Percentiles rank a stretch among this genome's conserved stretches.
These are phyloP conservation scores for Caprella mutica DNA, from an alignment of 2,888 invertebrate genomes.

Conservation along the genomic window DNA sequence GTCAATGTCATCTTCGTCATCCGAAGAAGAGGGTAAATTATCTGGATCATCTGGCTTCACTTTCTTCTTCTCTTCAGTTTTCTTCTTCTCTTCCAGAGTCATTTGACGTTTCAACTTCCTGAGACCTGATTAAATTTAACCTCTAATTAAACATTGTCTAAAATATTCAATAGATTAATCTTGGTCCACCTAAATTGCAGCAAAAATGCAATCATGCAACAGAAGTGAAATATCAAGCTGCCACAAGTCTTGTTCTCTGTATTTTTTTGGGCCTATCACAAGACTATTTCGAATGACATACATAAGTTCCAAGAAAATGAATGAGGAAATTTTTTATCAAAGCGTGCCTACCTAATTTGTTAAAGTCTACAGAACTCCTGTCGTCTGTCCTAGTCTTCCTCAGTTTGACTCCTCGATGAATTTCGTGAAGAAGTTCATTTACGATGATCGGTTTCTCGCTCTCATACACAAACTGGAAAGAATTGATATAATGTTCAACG, in stretches of 20 bases:
- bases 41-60: slow-evolving; percentile 44
- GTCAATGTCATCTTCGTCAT: slow-evolving; percentile 84
- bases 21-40: slow-evolving; percentile 41
- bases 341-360: slow-evolving; percentile 49
- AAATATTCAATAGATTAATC: too few species aligned
- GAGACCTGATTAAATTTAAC: too few species aligned
- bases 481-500: too few species aligned
- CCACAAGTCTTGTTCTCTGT: too few species aligned
- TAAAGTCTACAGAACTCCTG: slow-evolving; percentile 66
- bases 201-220: too few species aligned
- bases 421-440: slow-evolving; percentile 67
- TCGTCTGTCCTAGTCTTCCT: slow-evolving; percentile 70
- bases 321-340: too few species aligned
- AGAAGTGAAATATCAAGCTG: too few species aligned
- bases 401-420: slow-evolving; percentile 61
- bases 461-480: slow-evolving; percentile 66
- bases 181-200: too few species aligned
- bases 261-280: too few species aligned
- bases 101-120: slow-evolving; percentile 76
- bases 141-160: too few species aligned
- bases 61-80: slow-evolving; percentile 24
- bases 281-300: too few species aligned
- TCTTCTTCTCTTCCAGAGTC: slow-evolving; percentile 55
- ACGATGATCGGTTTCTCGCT: slow-evolving; percentile 59
- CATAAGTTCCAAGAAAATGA: too few species aligned